Evolutionary conservation across 1,140 invertebrate genomes (phyloP), one percentile per base, ranked within the genome.

Genomic region (Ceratina calcarata): DNA sequence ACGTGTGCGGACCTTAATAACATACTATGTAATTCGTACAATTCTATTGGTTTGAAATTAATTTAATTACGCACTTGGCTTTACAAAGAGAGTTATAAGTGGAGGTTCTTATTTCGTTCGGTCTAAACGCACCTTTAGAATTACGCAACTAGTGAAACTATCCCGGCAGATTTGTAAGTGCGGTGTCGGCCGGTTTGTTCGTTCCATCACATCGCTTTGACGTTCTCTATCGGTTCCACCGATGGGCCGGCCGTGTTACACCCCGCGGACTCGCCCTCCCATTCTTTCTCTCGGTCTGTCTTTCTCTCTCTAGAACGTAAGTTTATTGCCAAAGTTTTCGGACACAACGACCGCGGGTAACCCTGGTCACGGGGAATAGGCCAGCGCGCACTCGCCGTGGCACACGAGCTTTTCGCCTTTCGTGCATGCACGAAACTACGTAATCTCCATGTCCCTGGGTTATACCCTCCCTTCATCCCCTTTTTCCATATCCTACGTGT

Each of bases 311-410:
- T 18, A 49, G 4, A 37, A 45, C 90, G 89, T 92, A 92, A 92
- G 92, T 93, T 93, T 92, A 93, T 93, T 93, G 92, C 92, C 92
- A 93, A 93, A 92, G 91, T 92, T 93, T 93, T 93, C 89, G 90
- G 91, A 91, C 88, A 91, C 92, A 92, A 92, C 90, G 92, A 93
- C 92, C 91, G 92, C 90, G 81, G 86, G 76, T 93, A 91, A 92
- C 91, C 91, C 91, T 92, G 90, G 86, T 81, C 89, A 87, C 87
- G 75, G 62, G 70, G 83, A 82, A 83, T 75, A 72, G 71, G 80
- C 90, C 77, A 87, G 84, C 81, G 89, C 87, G 86, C 87, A 87
- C 78, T 89, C 89, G 84, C 84, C 69, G 55, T 84, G 69, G 6
- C 6, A 7, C 37, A 45, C 80, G 60, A 75, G 62, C 79, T 66